These are phyloP conservation scores for Plestiodon gilberti DNA, from an alignment of 2,113 vertebrate genomes.

Conservation along the genomic window DNA sequence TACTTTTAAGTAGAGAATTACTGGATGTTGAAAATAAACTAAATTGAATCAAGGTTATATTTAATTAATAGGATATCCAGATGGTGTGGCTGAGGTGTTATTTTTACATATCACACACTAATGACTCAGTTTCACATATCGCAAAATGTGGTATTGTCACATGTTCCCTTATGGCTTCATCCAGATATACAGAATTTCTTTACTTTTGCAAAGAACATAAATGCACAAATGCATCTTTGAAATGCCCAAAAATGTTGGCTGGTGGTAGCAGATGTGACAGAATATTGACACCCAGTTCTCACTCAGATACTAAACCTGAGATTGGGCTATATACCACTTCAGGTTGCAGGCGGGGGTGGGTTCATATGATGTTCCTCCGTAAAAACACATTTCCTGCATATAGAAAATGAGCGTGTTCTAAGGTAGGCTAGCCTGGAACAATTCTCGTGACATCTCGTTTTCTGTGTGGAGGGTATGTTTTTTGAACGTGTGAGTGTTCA, in stretches of 20 bases:
- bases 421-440: too few species aligned
- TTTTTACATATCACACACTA: slow-evolving; percentile 44
- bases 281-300: too few species aligned
- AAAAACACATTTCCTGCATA: too few species aligned
- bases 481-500: too few species aligned
- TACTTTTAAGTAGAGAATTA: not conserved
- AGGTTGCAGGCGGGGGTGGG: too few species aligned
- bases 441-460: too few species aligned
- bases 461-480: too few species aligned
- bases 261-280: not conserved
- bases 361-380: too few species aligned
- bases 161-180: slow-evolving; percentile 44
- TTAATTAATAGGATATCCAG: slow-evolving; percentile 58
- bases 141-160: slow-evolving; percentile 32
- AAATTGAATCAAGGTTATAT: slow-evolving; percentile 45
- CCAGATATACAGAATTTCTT: slow-evolving; percentile 36
- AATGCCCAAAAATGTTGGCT: not conserved
- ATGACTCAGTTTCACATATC: slow-evolving; percentile 45
- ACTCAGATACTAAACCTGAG: too few species aligned
- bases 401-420: too few species aligned
- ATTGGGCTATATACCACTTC: too few species aligned
- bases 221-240: slow-evolving; percentile 43
- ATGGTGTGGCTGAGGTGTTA: slow-evolving; percentile 50
- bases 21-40: slow-evolving; percentile 30
- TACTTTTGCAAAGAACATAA: not conserved